A percentile compares a stretch with the other conserved stretches of the same genome.
phyloP scores from a whole-genome alignment of 2,797 vertebrate species.

The Epinephelus coioides region DNA sequence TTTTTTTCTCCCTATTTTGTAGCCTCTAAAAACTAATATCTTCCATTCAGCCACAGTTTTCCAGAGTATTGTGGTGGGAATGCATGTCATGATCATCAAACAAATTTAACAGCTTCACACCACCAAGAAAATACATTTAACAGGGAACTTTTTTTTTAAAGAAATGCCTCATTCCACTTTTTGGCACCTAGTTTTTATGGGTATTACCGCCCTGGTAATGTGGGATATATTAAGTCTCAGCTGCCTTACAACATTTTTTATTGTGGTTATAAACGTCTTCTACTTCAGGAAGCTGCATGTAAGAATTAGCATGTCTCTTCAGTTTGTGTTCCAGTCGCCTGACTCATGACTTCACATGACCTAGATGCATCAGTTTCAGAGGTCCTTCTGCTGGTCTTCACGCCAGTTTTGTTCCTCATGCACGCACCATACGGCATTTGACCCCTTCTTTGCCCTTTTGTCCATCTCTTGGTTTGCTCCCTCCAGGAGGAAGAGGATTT shows the following conservation, averaged over 20 bases:
- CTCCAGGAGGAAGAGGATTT: conserved; percentile 84
- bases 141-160: not conserved
- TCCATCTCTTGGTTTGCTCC: conserved; percentile 76
- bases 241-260: not conserved
- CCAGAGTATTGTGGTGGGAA: conserved; percentile 10
- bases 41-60: not conserved
- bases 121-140: not conserved
- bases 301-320: not conserved
- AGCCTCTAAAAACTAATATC: not conserved
- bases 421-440: conserved; percentile 39
- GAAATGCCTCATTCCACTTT: not conserved
- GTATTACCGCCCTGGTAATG: not conserved
- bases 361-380: conserved; percentile 18
- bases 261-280: not conserved
- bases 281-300: conserved; percentile 9
- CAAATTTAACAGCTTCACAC: not conserved
- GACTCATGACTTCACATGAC: conserved; percentile 10
- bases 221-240: not conserved
- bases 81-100: conserved; percentile 18
- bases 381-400: conserved; percentile 19
- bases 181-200: not conserved
- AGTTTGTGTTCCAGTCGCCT: not conserved
- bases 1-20: not conserved
- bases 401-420: conserved; percentile 32
- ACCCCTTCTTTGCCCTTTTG: conserved; percentile 66